Base-by-base conservation (phyloP, 2,888 invertebrate species). In the Tholera decimalis region DNA sequence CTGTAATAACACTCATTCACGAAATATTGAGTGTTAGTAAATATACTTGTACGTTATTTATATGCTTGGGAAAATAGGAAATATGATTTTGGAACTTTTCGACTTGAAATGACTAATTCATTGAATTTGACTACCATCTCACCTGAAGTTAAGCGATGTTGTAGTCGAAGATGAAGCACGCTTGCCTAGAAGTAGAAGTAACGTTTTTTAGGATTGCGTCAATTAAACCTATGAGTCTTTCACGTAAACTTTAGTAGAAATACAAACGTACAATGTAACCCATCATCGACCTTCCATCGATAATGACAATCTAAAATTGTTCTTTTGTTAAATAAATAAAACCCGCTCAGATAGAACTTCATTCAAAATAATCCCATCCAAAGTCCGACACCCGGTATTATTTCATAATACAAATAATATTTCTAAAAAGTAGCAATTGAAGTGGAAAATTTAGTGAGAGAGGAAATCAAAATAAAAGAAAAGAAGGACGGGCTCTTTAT, bases 401-500 rank as follows among this genome's bases (percentile, higher is more conserved):
- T 50, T 50, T 50, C 4, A 26, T 39, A n/a, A 11, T 11, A 50
- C 11, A 28, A 41, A 63, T 46, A 69, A 22, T 30, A 49, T 54
- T 9, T 68, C 8, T 30, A 47, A 57, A 56, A 63, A 56, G 46
- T 37, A 53, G 37, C 72, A 72, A 77, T 77, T 80, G 60, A 77
- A 72, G 67, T 58, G 50, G 50, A 43, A 68, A 68, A 50, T 68
- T 39, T 24, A 39, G 53, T 50, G 56, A 53, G 18, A 68, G 39
- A 26, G 30, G 57, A 77, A 68, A 73, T 65, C 63, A 73, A 71
- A 70, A 47, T 70, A 67, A 59, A 54, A 62, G 47, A 33, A 41
- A 56, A 47, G 33, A 39, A 22, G 20, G 39, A 55, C 49, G 18
- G 26, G 43, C 75, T 76, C 79, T 76, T 79, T 76, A 79, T 76